Conservation (phyloP, 1,140 invertebrate species). For the Tetramorium simillimum region DNA sequence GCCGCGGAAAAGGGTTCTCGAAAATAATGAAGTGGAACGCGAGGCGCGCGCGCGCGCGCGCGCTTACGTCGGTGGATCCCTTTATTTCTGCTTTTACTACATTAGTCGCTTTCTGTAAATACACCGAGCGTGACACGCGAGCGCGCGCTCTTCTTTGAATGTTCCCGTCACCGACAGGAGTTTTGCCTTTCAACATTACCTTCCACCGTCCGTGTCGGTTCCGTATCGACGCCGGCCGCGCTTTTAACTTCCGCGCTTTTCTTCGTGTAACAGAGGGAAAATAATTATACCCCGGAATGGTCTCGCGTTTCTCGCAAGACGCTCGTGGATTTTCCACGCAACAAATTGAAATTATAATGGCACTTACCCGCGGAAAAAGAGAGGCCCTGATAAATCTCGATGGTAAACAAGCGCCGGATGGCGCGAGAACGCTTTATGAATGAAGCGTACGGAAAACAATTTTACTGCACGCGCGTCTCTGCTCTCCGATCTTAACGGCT, state of each 20-base stretch:
- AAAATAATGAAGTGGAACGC: conserved; percentile 52
- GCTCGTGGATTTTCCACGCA: background rate
- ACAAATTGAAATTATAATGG: background rate
- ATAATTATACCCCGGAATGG: background rate
- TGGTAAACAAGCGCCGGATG: background rate
- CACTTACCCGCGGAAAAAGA: background rate
- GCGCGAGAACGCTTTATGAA: background rate
- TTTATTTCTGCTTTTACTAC: conserved; percentile 50
- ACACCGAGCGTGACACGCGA: conserved; percentile 58
- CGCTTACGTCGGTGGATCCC: conserved; percentile 20
- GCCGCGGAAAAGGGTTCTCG: conserved; percentile 22
- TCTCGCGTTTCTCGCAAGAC: background rate
- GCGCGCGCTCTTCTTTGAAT: conserved; percentile 62
- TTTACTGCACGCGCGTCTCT: background rate
- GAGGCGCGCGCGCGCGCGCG: background rate
- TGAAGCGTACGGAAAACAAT: background rate
- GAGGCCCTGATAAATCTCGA: background rate
- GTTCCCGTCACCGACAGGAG: conserved; percentile 48
- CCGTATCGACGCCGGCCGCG: background rate
- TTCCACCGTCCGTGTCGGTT: conserved; percentile 4
- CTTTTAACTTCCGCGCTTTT: conserved; percentile 50
- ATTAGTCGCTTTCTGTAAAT: conserved; percentile 64
- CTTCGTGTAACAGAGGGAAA: background rate
- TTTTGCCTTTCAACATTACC: conserved; percentile 22
- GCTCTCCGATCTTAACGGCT: background rate